Base-by-base conservation (phyloP, 2,797 vertebrate species). In the Hoplostethus atlanticus region DNA sequence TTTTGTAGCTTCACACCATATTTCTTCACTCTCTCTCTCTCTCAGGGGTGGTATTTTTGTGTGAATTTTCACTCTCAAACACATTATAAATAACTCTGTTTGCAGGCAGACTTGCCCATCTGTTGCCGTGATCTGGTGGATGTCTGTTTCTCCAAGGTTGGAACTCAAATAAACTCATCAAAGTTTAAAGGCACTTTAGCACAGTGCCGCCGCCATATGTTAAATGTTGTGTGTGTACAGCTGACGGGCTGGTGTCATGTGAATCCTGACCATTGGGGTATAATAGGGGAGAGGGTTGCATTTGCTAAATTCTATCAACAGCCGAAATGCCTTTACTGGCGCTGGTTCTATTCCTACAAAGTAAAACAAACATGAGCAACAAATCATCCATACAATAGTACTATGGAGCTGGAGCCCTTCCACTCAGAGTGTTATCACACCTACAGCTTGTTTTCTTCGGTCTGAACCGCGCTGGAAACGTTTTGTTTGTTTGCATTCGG, bases 1-100 rank as follows among this genome's bases (percentile, higher is more conserved):
- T 76, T 79, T 64, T 75, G 58, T 64, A 62, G 57, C 85, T 89
- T 90, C 82, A 72, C 90, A 87, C 83, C 76, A 77, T 66, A 74
- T 83, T 82, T 77, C 82, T 68, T 79, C 77, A 12, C 86, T 80
- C 53, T 38, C 46, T 68, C 47, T 34, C 40, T 10, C 38, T 40
- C 73, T 80, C 77, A 69, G 64, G 63, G 84, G 76, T 79, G 83
- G 58, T 70, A 66, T 84, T 87, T 87, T 59, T 81, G 83, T 84
- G 84, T 76, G 87, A 91, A 88, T 87, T 69, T 84, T 81, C 55
- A 6, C 85, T 79, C 83, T 87, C 77, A 64, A 63, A 85, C 84
- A 84, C 80, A 57, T 87, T 91, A 92, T 89, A 91, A 92, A 92
- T 94, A 92, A 87, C 84, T 75, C 77, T 38, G 58, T 75, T 85